Conservation (phyloP, 1,140 invertebrate species). For the Rhopalosiphum maidis region DNA sequence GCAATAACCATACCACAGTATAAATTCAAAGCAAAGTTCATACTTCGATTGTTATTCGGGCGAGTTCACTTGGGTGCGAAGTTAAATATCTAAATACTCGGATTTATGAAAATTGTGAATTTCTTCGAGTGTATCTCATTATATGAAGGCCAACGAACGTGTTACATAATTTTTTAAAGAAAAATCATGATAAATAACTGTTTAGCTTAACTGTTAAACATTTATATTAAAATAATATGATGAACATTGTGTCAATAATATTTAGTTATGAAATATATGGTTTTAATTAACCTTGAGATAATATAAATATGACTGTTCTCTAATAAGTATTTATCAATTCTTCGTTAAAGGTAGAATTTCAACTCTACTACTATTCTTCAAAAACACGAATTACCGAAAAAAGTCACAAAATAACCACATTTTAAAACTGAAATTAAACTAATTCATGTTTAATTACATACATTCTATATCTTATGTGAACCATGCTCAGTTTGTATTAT, state of each 20-base stretch:
- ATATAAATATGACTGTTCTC: neutral
- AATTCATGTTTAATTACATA: too few species aligned
- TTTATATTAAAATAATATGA: neutral
- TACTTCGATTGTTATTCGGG: slow-evolving; percentile 32
- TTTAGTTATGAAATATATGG: neutral
- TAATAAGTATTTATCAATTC: neutral
- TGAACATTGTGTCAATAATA: neutral
- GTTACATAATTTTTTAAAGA: neutral
- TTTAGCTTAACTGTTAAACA: neutral
- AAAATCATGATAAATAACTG: neutral
- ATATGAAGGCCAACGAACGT: neutral
- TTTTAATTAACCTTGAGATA: neutral
- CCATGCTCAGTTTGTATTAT: too few species aligned
- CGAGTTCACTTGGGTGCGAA: slow-evolving; percentile 36
- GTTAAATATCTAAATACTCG: neutral
- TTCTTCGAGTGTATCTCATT: neutral
- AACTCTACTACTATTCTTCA: neutral
- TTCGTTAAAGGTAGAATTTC: neutral
- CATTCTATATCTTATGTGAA: too few species aligned
- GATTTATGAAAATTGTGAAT: neutral
- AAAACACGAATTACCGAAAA: neutral
- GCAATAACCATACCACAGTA: neutral
- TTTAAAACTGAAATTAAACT: neutral
- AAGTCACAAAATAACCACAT: neutral
- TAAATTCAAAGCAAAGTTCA: slow-evolving; percentile 35